These are phyloP conservation scores for Rhabdornis inornatus DNA, from an alignment of 2,113 vertebrate species.

Conservation along the genomic window DNA sequence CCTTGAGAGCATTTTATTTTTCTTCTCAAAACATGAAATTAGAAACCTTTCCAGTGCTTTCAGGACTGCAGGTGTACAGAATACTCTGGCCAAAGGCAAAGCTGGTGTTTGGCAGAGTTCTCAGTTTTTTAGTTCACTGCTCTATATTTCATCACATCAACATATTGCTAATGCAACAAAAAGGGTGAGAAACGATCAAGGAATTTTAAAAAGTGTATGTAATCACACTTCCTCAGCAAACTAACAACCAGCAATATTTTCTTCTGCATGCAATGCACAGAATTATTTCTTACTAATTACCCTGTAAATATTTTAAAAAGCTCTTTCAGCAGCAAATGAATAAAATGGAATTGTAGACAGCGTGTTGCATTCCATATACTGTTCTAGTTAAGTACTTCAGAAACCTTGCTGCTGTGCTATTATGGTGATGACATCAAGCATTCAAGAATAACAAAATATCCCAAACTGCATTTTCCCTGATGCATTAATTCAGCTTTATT, in stretches of 20 bases:
- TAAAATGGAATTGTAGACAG: background rate
- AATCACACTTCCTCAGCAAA: background rate
- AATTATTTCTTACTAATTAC: background rate
- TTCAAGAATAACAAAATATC: background rate
- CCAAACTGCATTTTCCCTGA: background rate
- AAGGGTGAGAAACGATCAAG: background rate
- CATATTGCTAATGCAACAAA: conserved; percentile 1
- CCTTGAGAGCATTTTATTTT: conserved; percentile 59
- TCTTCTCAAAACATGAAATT: conserved; percentile 54
- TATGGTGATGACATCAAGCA: background rate
- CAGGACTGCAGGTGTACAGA: conserved; percentile 68
- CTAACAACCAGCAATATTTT: background rate
- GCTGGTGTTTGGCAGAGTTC: conserved; percentile 39
- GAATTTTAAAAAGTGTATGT: background rate
- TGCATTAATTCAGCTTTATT: background rate
- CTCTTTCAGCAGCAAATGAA: background rate
- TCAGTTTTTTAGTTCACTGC: background rate
- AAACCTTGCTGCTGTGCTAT: background rate
- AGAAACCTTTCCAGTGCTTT: conserved; percentile 59
- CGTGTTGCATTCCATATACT: fast-evolving
- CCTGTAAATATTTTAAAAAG: background rate
- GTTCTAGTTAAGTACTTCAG: background rate
- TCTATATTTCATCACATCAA: conserved; percentile 10
- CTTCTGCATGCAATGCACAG: background rate
- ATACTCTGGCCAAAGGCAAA: conserved; percentile 50